A percentile compares a stretch with the other conserved stretches of the same genome.
Conservation (phyloP, 2,888 invertebrate species). For the Andrena camellia region DNA sequence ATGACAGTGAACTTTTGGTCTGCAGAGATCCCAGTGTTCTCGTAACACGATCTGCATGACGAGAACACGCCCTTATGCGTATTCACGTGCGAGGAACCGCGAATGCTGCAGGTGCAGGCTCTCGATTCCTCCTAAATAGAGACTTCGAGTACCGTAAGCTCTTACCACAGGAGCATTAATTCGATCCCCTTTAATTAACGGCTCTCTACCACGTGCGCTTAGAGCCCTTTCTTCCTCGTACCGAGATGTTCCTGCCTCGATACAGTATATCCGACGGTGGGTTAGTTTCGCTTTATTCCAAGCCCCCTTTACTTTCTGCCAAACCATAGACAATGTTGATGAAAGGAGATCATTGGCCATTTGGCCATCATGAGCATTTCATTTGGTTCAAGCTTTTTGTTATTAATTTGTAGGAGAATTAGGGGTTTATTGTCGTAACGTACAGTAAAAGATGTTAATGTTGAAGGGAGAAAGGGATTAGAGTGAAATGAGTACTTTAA, state of each 20-base stretch:
- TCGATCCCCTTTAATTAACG: slow-evolving; percentile 68
- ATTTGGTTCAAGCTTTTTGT: not conserved
- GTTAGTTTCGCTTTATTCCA: not conserved
- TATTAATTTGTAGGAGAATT: too few species aligned
- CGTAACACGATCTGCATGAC: not conserved
- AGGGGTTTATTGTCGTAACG: too few species aligned
- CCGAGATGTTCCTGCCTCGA: slow-evolving; percentile 16
- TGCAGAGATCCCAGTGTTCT: not conserved
- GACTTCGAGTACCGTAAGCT: slow-evolving; percentile 44
- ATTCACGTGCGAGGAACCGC: slow-evolving; percentile 3
- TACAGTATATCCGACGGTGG: slow-evolving; percentile 18
- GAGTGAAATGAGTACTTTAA: too few species aligned
- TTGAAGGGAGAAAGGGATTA: too few species aligned
- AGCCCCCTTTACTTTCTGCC: slow-evolving; percentile 2
- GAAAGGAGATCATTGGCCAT: not conserved
- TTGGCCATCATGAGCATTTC: not conserved
- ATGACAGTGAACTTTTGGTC: not conserved
- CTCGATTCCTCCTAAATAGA: slow-evolving; percentile 56
- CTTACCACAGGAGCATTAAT: slow-evolving; percentile 54
- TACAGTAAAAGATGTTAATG: too few species aligned
- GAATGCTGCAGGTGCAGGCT: slow-evolving; percentile 23
- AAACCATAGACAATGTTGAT: not conserved
- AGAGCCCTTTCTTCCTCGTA: slow-evolving; percentile 18
- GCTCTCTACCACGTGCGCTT: slow-evolving; percentile 19
- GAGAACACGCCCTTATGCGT: not conserved